phyloP scores from a whole-genome alignment of 2,113 vertebrate species.

The Laterallus jamaicensis region DNA sequence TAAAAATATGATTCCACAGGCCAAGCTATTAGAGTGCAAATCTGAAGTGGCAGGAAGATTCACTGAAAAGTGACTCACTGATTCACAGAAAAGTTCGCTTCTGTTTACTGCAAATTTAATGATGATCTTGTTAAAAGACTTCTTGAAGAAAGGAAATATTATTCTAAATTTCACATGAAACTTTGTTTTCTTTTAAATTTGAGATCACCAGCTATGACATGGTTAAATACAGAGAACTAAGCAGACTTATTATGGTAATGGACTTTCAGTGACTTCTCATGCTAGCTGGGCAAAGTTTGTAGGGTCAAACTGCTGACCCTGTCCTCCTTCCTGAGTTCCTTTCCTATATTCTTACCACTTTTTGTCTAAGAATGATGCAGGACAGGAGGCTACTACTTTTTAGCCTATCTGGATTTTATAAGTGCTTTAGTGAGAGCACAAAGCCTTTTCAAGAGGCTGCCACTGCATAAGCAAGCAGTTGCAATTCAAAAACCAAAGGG shows the following conservation, averaged over 20 bases:
- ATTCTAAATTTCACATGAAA: not conserved
- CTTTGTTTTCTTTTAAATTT: not conserved
- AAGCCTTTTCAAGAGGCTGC: not conserved
- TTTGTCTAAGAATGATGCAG: not conserved
- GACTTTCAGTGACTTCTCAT: conserved; percentile 62
- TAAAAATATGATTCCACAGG: not conserved
- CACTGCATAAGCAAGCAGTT: not conserved
- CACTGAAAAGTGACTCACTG: not conserved
- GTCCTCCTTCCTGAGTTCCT: conserved; percentile 31
- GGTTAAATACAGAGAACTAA: not conserved
- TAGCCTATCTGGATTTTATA: not conserved
- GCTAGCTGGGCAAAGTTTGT: conserved; percentile 67
- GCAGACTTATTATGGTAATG: not conserved
- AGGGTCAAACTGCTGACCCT: conserved; percentile 48
- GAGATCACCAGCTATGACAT: not conserved
- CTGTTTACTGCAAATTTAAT: not conserved
- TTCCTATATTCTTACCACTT: not conserved
- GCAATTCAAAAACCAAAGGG: not conserved
- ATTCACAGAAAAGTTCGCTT: not conserved
- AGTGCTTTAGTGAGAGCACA: not conserved
- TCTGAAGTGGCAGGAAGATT: not conserved
- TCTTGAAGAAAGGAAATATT: not conserved
- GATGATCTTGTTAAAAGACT: not conserved
- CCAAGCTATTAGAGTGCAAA: not conserved
- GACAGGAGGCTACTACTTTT: not conserved